Evolutionary conservation across 2,797 vertebrate species (phyloP), one percentile per base, ranked within the genome.

Genomic region (Neoniphon sammara): DNA sequence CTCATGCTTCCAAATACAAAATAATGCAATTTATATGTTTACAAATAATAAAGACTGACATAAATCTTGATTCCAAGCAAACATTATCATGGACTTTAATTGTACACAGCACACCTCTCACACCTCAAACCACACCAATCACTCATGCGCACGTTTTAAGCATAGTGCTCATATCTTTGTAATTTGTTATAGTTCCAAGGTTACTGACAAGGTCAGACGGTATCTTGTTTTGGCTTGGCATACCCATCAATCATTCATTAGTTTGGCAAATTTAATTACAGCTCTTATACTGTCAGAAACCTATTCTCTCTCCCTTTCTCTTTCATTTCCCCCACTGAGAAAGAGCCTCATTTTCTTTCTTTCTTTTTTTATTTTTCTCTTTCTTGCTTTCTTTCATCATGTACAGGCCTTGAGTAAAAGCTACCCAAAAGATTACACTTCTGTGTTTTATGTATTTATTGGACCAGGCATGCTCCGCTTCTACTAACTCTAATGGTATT

Each of bases 401-500:
- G 47, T 66, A 17, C 36, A 31, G 77, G 66, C 58, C 68, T 66
- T 58, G 15, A 87, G 62, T 83, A 83, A 75, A 87, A 69, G 39
- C 72, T 58, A 72, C 66, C 77, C 12, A 67, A 77, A 82, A 78
- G 47, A 89, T 85, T 81, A 53, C 65, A 72, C 69, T 65, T 82
- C 63, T 75, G 11, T 74, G 50, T 82, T 86, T 49, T 71, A 44
- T 81, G 68, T 84, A 84, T 89, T 91, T 89, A 92, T 93, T 91
- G 81, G 78, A 80, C 63, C 21, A 42, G 85, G 61, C 84, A 53
- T 83, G 71, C 71, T 84, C 68, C 70, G 85, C 84, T 71, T 88
- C 83, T 66, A 75, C 83, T 77, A 84, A 89, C 89, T 86, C 86
- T 89, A 93, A 90, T 84, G 65, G 75, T 86, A 82, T 94, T 93